Base-by-base conservation (phyloP, 2,888 invertebrate genomes). In the Aradus depressus region DNA sequence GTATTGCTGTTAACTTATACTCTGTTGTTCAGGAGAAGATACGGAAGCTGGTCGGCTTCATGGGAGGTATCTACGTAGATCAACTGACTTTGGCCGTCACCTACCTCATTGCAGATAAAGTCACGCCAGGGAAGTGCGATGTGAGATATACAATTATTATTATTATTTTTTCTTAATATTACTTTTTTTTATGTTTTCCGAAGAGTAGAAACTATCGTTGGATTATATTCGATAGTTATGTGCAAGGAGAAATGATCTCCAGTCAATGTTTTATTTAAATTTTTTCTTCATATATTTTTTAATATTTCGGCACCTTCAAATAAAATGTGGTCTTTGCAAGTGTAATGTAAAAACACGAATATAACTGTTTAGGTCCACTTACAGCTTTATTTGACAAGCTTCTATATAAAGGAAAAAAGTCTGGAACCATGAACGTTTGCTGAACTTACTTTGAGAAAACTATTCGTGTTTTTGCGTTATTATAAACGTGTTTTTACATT, bases 51-150 rank as follows among this genome's bases (percentile, higher is more conserved):
- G 75, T 87, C 0, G 75, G 79, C 53, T 79, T 78, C 69, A 87
- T 88, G 87, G 86, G 85, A 22, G 88, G 85, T 0, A 68, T 75
- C 37, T 85, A 79, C 62, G 76, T 71, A 39, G 74, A 76, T 48
- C 75, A 74, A 44, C 68, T 87, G 42, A 75, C 77, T 8, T 72
- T 72, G 23, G 74, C 75, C 48, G 80, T 82, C 1, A 92, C 90
- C 5, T 90, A 92, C 70, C 72, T 93, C 18, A 73, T 93, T 2
- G 83, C 89, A 1, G 80, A 81, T 62, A 80, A 78, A 23, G 82
- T 85, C 0, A 73, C 79, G 54, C 83, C 85, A 1, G 78, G 78
- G 50, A 88, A 88, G 67, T 86, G 86, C 65, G 74, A 79, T 69
- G 84, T 82, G 67, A 57, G 67, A 48, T 69, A 67, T 2, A 41